Evolutionary conservation across 35 echinoderm and acorn worm genomes (phyloP).

Genomic region (Apostichopus parvimensis): DNA sequence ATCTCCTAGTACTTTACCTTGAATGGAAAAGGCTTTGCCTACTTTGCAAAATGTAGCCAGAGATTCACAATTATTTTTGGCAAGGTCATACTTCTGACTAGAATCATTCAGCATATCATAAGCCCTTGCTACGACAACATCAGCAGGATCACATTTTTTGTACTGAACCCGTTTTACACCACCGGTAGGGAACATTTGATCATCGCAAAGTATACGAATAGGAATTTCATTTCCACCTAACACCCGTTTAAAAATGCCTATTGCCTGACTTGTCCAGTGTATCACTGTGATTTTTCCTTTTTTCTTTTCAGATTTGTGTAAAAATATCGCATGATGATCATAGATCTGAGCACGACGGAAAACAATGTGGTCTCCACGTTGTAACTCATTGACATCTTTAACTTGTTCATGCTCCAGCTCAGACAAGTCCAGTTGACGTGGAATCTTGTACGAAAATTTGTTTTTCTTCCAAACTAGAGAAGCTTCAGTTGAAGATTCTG

Average conservation of each 20-base stretch:
- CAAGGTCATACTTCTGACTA: background rate
- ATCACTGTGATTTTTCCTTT: background rate
- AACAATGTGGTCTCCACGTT: slow-evolving; percentile 29
- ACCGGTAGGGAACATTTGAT: background rate
- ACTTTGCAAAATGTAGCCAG: slow-evolving; percentile 8
- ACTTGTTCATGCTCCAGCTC: background rate
- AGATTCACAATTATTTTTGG: slow-evolving; percentile 31
- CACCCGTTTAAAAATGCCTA: background rate
- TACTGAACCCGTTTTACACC: background rate
- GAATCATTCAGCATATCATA: background rate
- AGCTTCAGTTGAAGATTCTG: background rate
- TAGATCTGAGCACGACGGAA: background rate
- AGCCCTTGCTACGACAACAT: slow-evolving; percentile 16
- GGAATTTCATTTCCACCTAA: too few relatives aligned
- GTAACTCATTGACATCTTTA: background rate
- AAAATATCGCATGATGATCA: slow-evolving; percentile 18
- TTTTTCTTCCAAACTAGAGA: background rate
- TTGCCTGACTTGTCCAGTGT: background rate
- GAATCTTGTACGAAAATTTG: background rate
- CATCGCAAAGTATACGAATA: background rate
- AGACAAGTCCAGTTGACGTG: background rate
- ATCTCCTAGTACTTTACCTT: slow-evolving; percentile 2
- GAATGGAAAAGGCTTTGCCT: background rate
- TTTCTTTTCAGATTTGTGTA: background rate
- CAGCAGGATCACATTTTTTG: background rate